Base-by-base conservation (phyloP, 2,888 invertebrate genomes). In the Lamproptera curius region DNA sequence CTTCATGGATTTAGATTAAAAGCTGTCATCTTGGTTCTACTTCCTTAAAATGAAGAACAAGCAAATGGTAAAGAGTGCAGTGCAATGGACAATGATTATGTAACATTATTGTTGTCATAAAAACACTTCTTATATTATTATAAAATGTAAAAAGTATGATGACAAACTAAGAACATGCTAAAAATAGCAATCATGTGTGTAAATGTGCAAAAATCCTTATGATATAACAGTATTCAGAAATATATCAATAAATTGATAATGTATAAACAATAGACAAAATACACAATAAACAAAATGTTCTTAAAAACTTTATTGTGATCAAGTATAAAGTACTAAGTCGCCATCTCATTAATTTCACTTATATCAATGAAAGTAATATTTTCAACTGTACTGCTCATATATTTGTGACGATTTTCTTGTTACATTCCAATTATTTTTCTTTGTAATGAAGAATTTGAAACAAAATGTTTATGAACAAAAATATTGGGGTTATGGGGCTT, bases 401-500 rank as follows among this genome's bases (percentile, higher is more conserved):
- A 41, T 13, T 11, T 11, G 31, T 31, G 10, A 40, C 31, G 6
- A 34, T 33, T 16, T 31, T n/a, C n/a, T n/a, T n/a, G n/a, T n/a
- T n/a, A 20, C n/a, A 45, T 39, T 45, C 33, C 16, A 8, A 8
- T 16, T 28, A 20, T 11, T 38, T 38, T 45, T 20, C 23, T 6
- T 45, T 33, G 13, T 15, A 16, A n/a, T 40, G 9, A 28, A 45
- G 11, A 45, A 17, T 37, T 39, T 11, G 15, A 11, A 36, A 16
- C 17, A 44, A 16, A 43, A 49, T 44, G 43, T 35, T 47, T 36
- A 36, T 40, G 43, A 28, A 35, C 35, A 39, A 49, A 49, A 43
- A 36, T 38, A 42, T 43, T 40, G 42, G 36, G 44, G 28, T 28
- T 36, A 28, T 45, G 51, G 53, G 55, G 51, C 51, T 26, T 48